phyloP scores from a whole-genome alignment of 2,797 vertebrate genomes.

The Poliocrania exsul region DNA sequence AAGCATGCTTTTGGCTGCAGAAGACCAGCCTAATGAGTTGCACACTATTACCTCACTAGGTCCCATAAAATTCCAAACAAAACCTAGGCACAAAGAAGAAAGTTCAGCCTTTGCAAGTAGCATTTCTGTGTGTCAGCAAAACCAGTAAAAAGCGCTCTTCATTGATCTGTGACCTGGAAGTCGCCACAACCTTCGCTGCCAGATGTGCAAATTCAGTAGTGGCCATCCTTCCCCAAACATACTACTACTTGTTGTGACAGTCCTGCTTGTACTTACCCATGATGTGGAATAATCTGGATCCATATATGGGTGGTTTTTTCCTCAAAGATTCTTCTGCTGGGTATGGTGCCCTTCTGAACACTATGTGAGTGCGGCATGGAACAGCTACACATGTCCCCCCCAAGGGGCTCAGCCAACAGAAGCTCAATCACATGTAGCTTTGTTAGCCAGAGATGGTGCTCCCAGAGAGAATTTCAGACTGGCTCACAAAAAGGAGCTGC shows the following conservation, averaged over 20 bases:
- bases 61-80: neutral
- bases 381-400: no score
- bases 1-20: neutral
- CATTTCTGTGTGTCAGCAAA: neutral
- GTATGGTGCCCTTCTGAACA: neutral
- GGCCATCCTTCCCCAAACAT: neutral
- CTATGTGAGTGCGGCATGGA: accelerated
- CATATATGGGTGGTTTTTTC: accelerated
- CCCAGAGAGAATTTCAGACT: neutral
- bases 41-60: no score
- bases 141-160: neutral
- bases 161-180: no score
- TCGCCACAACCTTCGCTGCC: accelerated
- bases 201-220: accelerated
- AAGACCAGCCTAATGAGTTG: neutral
- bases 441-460: neutral
- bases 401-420: neutral
- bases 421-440: neutral
- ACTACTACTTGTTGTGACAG: neutral
- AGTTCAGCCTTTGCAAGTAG: neutral
- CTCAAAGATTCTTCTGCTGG: neutral
- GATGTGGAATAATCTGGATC: neutral
- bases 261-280: neutral
- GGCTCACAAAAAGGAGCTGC: neutral
- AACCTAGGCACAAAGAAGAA: neutral